Base-by-base conservation (phyloP, 2,113 vertebrate species). In the Ailurus styani region DNA sequence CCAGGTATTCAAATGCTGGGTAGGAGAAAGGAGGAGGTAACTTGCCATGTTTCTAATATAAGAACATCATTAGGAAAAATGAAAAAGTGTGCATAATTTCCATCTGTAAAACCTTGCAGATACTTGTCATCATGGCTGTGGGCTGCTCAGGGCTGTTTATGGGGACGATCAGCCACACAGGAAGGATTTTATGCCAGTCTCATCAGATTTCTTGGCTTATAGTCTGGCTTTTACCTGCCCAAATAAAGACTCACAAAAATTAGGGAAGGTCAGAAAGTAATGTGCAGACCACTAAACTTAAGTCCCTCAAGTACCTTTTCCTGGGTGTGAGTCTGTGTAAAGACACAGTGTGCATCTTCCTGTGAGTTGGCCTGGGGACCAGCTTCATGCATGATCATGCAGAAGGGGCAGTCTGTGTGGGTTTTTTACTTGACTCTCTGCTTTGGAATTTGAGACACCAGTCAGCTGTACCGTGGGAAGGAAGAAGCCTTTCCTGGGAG, bases 391-490 rank as follows among this genome's bases (percentile, higher is more conserved):
- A 14, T 2, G 9, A 55, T 0, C 34, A 68, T 21, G 34, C 66
- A 37, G 17, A 10, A 4, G 55, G 17, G 57, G 5, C 31, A 31
- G 42, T 29, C 14, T 73, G 7, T 20, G 6, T 6, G n/a, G 14
- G 57, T 31, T 34, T 93, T 77, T 60, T 9, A 37, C 82, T 52
- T 37, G 83, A 86, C 17, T 50, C 6, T 72, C 25, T 97, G 77
- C 79, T 77, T 62, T 45, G 68, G 84, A 81, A 91, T 40, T 57
- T 72, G 54, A 84, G 85, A 54, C 47, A 20, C 57, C 23, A 77
- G 42, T 72, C 68, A 77, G 75, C 14, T 2, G 9, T 27, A 29
- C 27, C 7, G 2, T 7, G 77, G 60, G 40, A 86, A 91, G 23
- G 42, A 86, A 52, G 29, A 23, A 34, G 85, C 3, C 42, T 54